These are phyloP conservation scores for Eulithis prunata DNA, from an alignment of 2,888 invertebrate genomes.

Conservation along the genomic window DNA sequence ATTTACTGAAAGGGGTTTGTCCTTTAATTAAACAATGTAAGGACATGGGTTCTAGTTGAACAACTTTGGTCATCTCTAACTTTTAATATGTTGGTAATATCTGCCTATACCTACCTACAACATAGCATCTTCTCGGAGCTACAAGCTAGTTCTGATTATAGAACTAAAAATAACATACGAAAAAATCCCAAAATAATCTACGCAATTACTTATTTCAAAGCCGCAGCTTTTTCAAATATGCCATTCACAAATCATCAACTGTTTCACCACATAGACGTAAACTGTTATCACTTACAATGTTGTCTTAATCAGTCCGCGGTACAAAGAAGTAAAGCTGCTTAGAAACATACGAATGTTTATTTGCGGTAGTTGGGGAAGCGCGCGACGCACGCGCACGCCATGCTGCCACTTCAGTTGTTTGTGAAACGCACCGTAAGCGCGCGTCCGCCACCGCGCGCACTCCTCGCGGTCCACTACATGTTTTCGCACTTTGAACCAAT, in stretches of 20 bases:
- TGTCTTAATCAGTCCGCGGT: conserved; percentile 42
- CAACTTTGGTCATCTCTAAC: conserved; percentile 18
- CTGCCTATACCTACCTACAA: background rate
- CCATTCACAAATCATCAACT: conserved; percentile 33
- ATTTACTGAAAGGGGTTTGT: conserved; percentile 29
- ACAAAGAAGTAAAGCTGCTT: conserved; percentile 47
- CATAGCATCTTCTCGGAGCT: background rate
- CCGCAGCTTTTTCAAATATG: conserved; percentile 14
- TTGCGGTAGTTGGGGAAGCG: conserved; percentile 73
- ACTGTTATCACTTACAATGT: conserved; percentile 45
- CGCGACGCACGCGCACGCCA: conserved; percentile 71
- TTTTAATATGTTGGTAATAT: conserved; percentile 10
- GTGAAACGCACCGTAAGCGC: conserved; percentile 60
- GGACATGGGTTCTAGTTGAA: conserved; percentile 15
- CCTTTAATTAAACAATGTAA: conserved; percentile 35
- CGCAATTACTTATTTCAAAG: background rate
- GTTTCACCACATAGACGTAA: conserved; percentile 28
- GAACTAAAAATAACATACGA: conserved; percentile 5
- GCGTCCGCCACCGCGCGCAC: conserved; percentile 49
- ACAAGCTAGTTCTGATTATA: background rate
- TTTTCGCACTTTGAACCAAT: conserved; percentile 44
- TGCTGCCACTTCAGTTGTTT: conserved; percentile 71
- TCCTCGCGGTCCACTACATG: conserved; percentile 50
- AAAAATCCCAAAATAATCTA: conserved; percentile 3
- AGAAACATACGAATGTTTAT: conserved; percentile 73